Evolutionary conservation across 2,113 vertebrate species (phyloP).

Genomic region (Stomatorhinus ivindoensis): DNA sequence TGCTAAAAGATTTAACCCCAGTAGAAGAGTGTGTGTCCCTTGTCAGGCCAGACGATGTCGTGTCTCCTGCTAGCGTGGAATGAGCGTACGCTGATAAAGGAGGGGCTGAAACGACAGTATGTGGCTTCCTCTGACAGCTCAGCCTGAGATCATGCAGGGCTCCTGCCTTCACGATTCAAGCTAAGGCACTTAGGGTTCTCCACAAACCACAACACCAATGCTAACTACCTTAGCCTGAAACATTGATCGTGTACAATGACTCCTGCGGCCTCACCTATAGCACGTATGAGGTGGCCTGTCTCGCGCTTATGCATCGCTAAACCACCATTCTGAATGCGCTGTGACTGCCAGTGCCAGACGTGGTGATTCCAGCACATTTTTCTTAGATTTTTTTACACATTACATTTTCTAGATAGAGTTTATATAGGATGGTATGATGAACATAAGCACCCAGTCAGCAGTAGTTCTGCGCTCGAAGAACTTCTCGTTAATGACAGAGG

Average conservation of each 20-base stretch:
- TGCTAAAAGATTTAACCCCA: background rate
- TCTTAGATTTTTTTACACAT: background rate
- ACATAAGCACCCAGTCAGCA: background rate
- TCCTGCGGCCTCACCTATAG: background rate
- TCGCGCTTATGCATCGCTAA: background rate
- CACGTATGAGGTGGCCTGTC: background rate
- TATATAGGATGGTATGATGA: background rate
- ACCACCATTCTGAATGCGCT: background rate
- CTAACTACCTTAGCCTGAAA: background rate
- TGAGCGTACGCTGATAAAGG: constrained; percentile 10
- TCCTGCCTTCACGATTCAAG: constrained; percentile 15
- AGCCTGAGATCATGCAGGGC: constrained; percentile 27
- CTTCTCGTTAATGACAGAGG: background rate
- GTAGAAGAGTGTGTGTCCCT: constrained; percentile 15
- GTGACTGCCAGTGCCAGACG: background rate
- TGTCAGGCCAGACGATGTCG: constrained; percentile 26
- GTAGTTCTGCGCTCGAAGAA: background rate
- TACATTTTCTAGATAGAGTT: background rate
- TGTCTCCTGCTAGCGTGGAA: constrained; percentile 38
- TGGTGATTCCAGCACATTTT: background rate
- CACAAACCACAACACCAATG: background rate
- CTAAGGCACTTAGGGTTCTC: background rate
- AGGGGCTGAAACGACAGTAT: constrained; percentile 29
- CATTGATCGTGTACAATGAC: background rate
- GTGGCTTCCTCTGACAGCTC: constrained; percentile 31